Base-by-base conservation (phyloP, 2,113 vertebrate species). In the Arenaria interpres region DNA sequence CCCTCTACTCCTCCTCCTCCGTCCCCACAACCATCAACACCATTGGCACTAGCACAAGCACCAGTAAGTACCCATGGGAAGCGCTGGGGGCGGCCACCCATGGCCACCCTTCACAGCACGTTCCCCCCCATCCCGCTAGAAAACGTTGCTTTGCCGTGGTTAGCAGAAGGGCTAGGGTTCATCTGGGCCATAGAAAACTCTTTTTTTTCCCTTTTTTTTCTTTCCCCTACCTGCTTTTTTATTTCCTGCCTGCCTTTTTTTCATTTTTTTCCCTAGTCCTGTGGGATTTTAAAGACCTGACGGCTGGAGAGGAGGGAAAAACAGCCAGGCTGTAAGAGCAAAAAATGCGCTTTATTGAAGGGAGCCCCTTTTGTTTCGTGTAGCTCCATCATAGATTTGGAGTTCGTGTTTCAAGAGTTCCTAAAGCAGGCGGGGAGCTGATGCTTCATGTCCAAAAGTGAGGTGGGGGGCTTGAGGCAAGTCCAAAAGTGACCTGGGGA, bases 11-110 rank as follows among this genome's bases (percentile, higher is more conserved):
- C 54, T 99, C 99, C 53, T 99, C 99, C 64, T 99, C 99, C 17
- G 98, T 99, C 98, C 99, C 99, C 33, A 94, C 99, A 48, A 99
- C 99, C 95, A 99, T 99, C 98, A 99, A 99, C 96, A 99, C 99
- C 7, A 99, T 99, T 12, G 99, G 99, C 98, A 99, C 99, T 89
- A 98, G 98, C 88, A 98, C 98, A 93, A 99, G 98, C 98, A 98
- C 99, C 86, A 99, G 99, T 99, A 98, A 99, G 99, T 99, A 53
- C 30, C 74, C 14, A 2, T 0, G 8, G 39, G 63, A 12, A 80
- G 48, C 27, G 3, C 30, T 43, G 77, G 59, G 14, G 5, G 32
- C 3, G 18, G 90, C 66, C 90, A 35, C 57, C 66, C 67, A 5
- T 5, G 60, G 89, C 37, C 12, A 12, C 43, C 94, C 78, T 91